These are phyloP conservation scores for Hymenochirus boettgeri DNA, from an alignment of 2,113 vertebrate species.

Conservation along the genomic window DNA sequence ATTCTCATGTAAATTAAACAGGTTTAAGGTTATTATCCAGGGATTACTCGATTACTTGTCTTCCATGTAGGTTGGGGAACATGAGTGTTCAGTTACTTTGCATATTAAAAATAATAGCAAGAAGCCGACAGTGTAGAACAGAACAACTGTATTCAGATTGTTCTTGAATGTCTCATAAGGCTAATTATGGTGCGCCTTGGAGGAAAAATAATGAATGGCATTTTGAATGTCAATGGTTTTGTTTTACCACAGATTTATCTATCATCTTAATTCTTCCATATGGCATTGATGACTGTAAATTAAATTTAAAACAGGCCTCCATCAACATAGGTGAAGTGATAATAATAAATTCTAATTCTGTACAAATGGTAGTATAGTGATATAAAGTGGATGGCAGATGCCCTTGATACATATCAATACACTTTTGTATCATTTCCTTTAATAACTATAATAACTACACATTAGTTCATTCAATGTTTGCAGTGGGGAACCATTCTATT, in stretches of 20 bases:
- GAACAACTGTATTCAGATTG: constrained; percentile 10
- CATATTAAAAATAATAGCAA: constrained; percentile 29
- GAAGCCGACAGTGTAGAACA: constrained; percentile 20
- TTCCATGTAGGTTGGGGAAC: constrained; percentile 15
- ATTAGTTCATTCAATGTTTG: background rate
- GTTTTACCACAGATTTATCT: constrained; percentile 36
- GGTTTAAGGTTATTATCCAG: constrained; percentile 25
- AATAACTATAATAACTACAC: background rate
- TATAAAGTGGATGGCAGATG: background rate
- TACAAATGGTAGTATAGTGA: constrained; percentile 10
- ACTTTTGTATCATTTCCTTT: background rate
- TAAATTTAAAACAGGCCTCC: constrained; percentile 8
- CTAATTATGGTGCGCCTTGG: constrained; percentile 33
- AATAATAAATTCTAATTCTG: constrained; percentile 4
- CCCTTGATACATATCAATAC: background rate
- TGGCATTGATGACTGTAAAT: constrained; percentile 29
- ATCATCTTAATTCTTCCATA: constrained; percentile 26
- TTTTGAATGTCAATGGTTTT: constrained; percentile 37
- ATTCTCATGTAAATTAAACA: constrained; percentile 28
- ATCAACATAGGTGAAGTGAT: constrained; percentile 22
- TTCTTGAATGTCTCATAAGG: constrained; percentile 24
- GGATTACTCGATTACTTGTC: constrained; percentile 33
- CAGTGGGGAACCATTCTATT: background rate
- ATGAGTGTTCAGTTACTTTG: constrained; percentile 19
- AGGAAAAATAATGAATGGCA: constrained; percentile 40